Base-by-base conservation (phyloP, 2,888 invertebrate genomes). In the Euplexia lucipara region DNA sequence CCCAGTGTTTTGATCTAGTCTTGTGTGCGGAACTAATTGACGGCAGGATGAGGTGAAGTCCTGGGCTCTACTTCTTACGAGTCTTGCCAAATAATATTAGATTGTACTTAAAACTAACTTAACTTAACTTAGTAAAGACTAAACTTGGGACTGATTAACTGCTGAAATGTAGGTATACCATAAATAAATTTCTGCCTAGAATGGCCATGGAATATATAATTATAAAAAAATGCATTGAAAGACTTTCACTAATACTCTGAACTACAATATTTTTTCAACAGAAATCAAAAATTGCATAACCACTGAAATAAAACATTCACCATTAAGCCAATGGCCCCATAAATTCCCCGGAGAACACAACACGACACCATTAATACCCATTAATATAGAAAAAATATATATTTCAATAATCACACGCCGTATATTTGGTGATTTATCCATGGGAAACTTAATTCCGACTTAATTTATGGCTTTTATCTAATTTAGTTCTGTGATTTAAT, bases 391-490 rank as follows among this genome's bases (percentile, higher is more conserved):
- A 63, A 73, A 71, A 37, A 73, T 63, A 73, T 69, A 60, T 63
- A 75, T 79, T 79, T 70, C 48, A 81, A 81, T 77, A 77, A 81
- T 79, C 68, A 81, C 70, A 69, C 35, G 63, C 62, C 54, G 47
- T 67, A 66, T 70, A 54, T 45, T 48, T 30, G 1, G 37, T 78
- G 78, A 78, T 74, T 75, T 77, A 77, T 51, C 37, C 8, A 32
- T 63, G 52, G n/a, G 52, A 70, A 67, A 48, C 22, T 42, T 54
- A 60, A 49, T 70, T 69, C 48, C 1, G 39, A 35, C 48, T 42
- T 35, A 48, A 78, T 74, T 78, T 66, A 78, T 59, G 52, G 3
- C n/a, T 30, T 47, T 35, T 54, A 37, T 47, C 42, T 41, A 44
- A 49, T 56, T 42, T 44, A n/a, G 39, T 20, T 54, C 7, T 20